Conservation (phyloP, 2,888 invertebrate species). For the Holacanthella duospinosa region DNA sequence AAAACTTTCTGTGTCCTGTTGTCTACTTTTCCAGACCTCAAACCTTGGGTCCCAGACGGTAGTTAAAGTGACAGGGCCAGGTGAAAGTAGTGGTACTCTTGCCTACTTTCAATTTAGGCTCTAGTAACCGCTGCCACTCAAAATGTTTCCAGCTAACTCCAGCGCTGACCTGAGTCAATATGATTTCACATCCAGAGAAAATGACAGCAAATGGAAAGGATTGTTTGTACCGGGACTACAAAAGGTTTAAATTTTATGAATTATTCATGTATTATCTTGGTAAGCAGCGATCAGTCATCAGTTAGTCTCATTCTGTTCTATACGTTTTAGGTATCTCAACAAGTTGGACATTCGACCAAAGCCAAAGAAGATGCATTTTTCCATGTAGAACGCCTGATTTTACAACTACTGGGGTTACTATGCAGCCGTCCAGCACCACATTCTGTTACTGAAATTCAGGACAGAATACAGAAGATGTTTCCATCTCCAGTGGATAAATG, state of each 20-base stretch:
- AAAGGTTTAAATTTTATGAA: slow-evolving; percentile 64
- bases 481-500: slow-evolving; percentile 91
- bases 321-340: slow-evolving; percentile 66
- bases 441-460: slow-evolving; percentile 70
- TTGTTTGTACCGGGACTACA: slow-evolving; percentile 74
- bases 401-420: slow-evolving; percentile 75
- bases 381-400: slow-evolving; percentile 82
- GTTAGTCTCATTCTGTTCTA: neutral
- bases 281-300: neutral
- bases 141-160: slow-evolving; percentile 35
- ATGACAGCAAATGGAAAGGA: slow-evolving; percentile 83
- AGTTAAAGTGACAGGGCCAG: too few relatives aligned
- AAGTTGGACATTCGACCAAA: slow-evolving; percentile 74
- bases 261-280: too few relatives aligned
- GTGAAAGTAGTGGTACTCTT: too few relatives aligned
- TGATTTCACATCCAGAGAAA: slow-evolving; percentile 81
- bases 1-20: too few relatives aligned
- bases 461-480: slow-evolving; percentile 79
- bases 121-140: too few relatives aligned
- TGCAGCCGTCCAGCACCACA: slow-evolving; percentile 63
- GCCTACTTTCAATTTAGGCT: too few relatives aligned
- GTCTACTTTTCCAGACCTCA: too few relatives aligned
- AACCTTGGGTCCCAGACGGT: too few relatives aligned
- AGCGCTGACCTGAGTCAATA: slow-evolving; percentile 43
- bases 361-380: slow-evolving; percentile 81